Evolutionary conservation across 2,113 vertebrate species (phyloP).

Genomic region (Hemichromis elongatus): DNA sequence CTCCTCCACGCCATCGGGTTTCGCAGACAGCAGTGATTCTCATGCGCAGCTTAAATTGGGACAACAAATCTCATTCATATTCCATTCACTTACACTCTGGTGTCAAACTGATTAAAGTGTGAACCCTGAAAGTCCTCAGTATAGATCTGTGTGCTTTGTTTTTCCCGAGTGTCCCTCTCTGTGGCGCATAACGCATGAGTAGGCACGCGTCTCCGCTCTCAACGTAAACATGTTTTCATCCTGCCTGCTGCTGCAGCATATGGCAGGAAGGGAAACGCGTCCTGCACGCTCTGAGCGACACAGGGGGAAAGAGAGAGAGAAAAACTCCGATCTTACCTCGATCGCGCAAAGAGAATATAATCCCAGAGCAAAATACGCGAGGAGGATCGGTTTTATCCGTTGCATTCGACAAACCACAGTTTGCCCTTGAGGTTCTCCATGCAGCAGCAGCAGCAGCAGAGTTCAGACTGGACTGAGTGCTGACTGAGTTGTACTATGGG

Average conservation of each 20-base stretch:
- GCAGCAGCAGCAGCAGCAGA: conserved; percentile 55
- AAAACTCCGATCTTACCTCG: conserved; percentile 31
- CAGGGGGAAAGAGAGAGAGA: neutral
- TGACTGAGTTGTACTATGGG: conserved; percentile 70
- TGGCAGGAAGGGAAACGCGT: neutral
- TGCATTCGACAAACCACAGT: neutral
- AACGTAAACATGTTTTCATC: conserved; percentile 74
- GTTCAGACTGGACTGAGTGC: conserved; percentile 47
- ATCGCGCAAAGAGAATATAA: neutral
- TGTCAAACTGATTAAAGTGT: neutral
- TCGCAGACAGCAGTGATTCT: neutral
- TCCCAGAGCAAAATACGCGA: neutral
- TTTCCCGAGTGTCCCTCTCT: neutral
- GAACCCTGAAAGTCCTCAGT: neutral
- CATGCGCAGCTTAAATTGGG: neutral
- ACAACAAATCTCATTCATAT: neutral
- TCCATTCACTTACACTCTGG: neutral
- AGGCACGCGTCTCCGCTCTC: conserved; percentile 16
- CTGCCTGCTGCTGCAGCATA: conserved; percentile 47
- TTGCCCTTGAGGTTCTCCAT: conserved; percentile 62
- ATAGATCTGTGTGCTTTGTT: neutral
- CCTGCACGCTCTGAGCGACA: neutral
- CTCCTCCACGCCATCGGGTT: neutral
- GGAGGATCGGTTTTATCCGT: neutral
- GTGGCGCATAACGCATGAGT: conserved; percentile 3